A percentile compares a stretch with the other conserved stretches of the same genome.
Evolutionary conservation across 2,797 vertebrate genomes (phyloP).

Genomic region (Acanthurus leucopareius): DNA sequence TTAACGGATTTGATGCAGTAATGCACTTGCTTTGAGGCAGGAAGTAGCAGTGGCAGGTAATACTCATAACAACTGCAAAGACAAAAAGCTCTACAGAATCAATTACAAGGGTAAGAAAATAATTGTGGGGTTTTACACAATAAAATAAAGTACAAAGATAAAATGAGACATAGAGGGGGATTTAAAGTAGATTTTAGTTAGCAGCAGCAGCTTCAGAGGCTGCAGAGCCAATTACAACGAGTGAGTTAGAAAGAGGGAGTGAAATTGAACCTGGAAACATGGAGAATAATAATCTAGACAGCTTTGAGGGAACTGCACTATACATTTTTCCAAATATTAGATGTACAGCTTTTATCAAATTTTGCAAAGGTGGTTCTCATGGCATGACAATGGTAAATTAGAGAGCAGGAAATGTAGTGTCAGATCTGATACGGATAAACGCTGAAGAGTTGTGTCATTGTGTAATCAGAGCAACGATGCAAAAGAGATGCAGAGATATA

Average conservation of each 20-base stretch:
- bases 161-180: constrained; percentile 29
- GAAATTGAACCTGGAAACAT: constrained; percentile 25
- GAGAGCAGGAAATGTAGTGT: neutral
- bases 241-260: constrained; percentile 12
- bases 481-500: constrained; percentile 1
- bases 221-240: constrained; percentile 42
- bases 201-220: constrained; percentile 26
- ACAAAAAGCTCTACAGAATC: neutral
- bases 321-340: constrained; percentile 3
- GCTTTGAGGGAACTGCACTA: constrained; percentile 14
- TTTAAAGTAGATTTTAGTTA: constrained; percentile 27
- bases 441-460: neutral
- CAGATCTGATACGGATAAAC: neutral
- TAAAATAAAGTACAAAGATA: constrained; percentile 10
- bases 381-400: constrained; percentile 2
- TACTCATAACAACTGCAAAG: too few species aligned
- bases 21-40: too few species aligned
- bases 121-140: constrained; percentile 29
- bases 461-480: neutral
- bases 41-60: too few species aligned
- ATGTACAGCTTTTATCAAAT: neutral
- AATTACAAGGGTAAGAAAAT: constrained; percentile 8
- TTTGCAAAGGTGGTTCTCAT: neutral
- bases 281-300: constrained; percentile 31
- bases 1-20: too few species aligned